Conservation (phyloP, 1,140 invertebrate genomes). For the Brachystomella parvula region DNA sequence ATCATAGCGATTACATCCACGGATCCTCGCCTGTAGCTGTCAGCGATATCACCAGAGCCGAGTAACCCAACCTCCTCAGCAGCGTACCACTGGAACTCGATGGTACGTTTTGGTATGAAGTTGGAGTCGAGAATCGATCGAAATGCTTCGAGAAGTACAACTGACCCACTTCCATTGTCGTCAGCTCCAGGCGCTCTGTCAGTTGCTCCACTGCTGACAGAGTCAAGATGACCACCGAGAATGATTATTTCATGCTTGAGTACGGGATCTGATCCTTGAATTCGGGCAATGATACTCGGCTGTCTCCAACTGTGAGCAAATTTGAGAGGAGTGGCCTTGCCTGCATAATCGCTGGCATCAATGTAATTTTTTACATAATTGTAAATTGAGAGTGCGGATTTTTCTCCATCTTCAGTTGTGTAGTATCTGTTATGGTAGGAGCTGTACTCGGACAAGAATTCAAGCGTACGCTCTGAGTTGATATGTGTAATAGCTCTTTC, state of each 20-base stretch:
- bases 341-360: not conserved
- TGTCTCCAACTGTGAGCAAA: constrained; percentile 11
- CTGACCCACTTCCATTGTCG: constrained; percentile 19
- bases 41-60: constrained; percentile 22
- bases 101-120: constrained; percentile 16
- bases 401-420: not conserved
- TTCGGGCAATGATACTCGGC: constrained; percentile 18
- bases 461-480: not conserved
- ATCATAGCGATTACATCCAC: constrained; percentile 15
- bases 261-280: constrained; percentile 21
- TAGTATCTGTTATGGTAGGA: not conserved
- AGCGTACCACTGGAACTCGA: constrained; percentile 32
- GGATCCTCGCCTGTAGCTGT: not conserved
- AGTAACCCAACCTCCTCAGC: constrained; percentile 23
- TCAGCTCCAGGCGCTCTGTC: constrained; percentile 16
- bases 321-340: not conserved
- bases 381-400: not conserved
- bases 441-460: not conserved
- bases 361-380: not conserved
- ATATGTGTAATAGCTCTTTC: not conserved
- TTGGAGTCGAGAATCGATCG: constrained; percentile 11
- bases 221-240: constrained; percentile 25
- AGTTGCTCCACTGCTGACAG: not conserved
- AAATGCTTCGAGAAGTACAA: constrained; percentile 12
- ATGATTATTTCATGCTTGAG: constrained; percentile 13